Evolutionary conservation across 2,113 vertebrate species (phyloP), one percentile per base, ranked within the genome.

Genomic region (Cynoglossus semilaevis): DNA sequence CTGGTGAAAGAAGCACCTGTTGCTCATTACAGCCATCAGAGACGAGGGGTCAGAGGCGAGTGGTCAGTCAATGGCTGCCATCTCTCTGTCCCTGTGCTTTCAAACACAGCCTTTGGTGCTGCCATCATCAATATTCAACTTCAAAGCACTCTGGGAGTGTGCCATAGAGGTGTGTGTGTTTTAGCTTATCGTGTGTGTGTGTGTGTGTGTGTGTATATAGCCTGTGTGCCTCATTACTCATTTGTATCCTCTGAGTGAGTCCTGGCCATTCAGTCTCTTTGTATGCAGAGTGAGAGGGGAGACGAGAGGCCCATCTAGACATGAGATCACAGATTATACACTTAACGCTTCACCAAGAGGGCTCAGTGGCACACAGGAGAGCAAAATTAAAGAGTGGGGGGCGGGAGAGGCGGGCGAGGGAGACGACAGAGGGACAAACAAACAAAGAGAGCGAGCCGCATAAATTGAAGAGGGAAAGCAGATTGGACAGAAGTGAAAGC

Each of bases 321-420:
- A 87, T 67, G 82, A 88, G 85, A 89, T 89, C 86, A 87, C 85
- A 88, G 86, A 89, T 90, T 89, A 90, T 86, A 85, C 81, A 90
- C 89, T 90, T 90, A 87, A 86, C 65, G 68, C 67, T 58, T 72
- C 58, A 11, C 63, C 68, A 69, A 88, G 86, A 80, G 85, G 80
- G 80, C 85, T 87, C 67, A 11, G 63, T 70, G n/a, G 57, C 63
- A 69, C 35, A 18, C 58, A 67, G 83, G 66, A 77, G 74, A 76
- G 76, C 71, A 50, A 69, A 51, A 73, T 52, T 75, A 67, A 41
- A 38, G 12, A 38, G 12, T 10, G 12, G 37, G 37, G 37, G 12
- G 12, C 3, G 8, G 37, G 37, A 38, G 37, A 38, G 37, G 12
- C 9, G 37, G 12, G 12, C 67, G 57, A 41, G 45, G 48, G 62